Evolutionary conservation across 2,797 vertebrate genomes (phyloP).

Genomic region (Tenualosa ilisha): DNA sequence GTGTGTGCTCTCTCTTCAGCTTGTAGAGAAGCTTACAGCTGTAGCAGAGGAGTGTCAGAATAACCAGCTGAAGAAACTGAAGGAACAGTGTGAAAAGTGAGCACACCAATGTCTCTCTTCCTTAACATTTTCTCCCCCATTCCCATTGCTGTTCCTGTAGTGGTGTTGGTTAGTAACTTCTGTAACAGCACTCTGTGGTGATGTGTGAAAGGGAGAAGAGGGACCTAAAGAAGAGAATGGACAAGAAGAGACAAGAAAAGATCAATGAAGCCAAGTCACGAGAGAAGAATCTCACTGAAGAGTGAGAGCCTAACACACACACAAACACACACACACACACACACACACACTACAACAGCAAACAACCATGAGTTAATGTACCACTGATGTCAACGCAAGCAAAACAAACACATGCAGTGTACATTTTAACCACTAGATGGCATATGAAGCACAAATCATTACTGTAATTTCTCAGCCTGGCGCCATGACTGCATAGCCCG

Average conservation of each 20-base stretch:
- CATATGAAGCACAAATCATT: neutral
- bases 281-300: conserved; percentile 93
- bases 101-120: conserved; percentile 23
- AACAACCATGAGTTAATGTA: neutral
- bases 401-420: neutral
- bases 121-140: too few species aligned
- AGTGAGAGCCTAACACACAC: conserved; percentile 74
- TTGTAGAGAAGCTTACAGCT: conserved; percentile 91
- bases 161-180: too few species aligned
- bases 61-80: conserved; percentile 91
- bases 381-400: neutral
- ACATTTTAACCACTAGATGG: neutral
- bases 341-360: neutral
- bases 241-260: conserved; percentile 96
- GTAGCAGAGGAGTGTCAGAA: conserved; percentile 95
- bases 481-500: neutral
- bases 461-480: neutral
- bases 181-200: neutral
- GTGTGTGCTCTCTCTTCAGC: conserved; percentile 65
- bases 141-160: too few species aligned
- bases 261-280: conserved; percentile 93
- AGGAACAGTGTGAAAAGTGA: conserved; percentile 95
- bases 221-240: conserved; percentile 98
- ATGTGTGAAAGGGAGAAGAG: conserved; percentile 87
- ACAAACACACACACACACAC: neutral